Conservation (phyloP, 2,113 vertebrate genomes). For the Sclerurus mexicanus region DNA sequence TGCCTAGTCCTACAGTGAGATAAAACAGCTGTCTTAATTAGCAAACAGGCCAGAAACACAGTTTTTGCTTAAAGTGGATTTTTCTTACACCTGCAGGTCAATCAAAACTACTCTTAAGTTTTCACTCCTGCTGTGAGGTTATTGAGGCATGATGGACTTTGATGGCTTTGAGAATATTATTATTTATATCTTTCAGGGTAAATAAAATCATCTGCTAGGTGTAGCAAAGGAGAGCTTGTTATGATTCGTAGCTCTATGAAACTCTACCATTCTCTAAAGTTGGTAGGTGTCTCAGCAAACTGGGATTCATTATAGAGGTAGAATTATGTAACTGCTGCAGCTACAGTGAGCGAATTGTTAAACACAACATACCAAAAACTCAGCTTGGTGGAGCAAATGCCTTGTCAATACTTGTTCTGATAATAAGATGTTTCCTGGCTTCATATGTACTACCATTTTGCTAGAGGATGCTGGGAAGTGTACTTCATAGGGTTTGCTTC, state of each 20-base stretch:
- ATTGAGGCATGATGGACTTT: not conserved
- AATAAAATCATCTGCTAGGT: not conserved
- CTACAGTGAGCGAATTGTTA: not conserved
- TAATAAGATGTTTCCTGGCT: not conserved
- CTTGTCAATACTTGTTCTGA: not conserved
- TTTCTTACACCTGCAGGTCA: not conserved
- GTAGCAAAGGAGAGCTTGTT: not conserved
- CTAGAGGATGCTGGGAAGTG: not conserved
- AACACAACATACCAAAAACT: not conserved
- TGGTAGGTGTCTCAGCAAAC: not conserved
- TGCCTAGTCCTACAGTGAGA: not conserved
- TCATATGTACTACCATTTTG: not conserved
- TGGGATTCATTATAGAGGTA: not conserved
- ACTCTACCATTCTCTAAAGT: not conserved
- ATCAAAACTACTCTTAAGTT: not conserved
- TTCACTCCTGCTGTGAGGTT: not conserved
- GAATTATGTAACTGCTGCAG: not conserved
- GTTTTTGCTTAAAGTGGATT: not conserved
- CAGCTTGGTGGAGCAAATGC: not conserved
- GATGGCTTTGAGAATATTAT: not conserved
- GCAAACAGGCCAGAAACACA: not conserved
- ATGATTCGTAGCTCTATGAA: not conserved
- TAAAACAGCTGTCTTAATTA: not conserved
- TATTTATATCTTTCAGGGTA: not conserved
- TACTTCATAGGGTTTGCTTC: not conserved